A percentile compares a stretch with the other conserved stretches of the same genome.
These are phyloP conservation scores for Gari tellinella DNA, from an alignment of 2,888 invertebrate species.

Conservation along the genomic window DNA sequence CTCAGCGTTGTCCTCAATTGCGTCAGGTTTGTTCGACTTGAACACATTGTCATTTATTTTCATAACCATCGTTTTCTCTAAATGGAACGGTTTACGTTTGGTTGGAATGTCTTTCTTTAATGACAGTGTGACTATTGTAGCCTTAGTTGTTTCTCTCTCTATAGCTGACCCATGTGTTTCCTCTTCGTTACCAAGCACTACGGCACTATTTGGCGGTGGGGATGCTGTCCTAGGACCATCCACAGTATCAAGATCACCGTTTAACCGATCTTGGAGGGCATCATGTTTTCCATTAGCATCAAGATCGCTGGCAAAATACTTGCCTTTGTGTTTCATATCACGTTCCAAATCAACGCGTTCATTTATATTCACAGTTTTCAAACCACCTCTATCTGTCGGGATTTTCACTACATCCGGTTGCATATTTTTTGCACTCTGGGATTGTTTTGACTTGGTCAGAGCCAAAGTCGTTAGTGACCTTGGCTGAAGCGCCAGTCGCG, in stretches of 20 bases:
- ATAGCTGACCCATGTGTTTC: neutral
- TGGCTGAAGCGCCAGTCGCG: slow-evolving; percentile 24
- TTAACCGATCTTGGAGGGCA: slow-evolving; percentile 39
- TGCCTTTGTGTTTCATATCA: slow-evolving; percentile 11
- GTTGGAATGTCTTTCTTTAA: slow-evolving; percentile 23
- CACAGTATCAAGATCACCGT: slow-evolving; percentile 17
- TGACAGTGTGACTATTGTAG: slow-evolving; percentile 45
- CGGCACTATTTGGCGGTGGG: slow-evolving; percentile 10
- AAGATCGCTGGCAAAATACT: slow-evolving; percentile 10
- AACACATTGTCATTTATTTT: neutral
- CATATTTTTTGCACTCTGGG: neutral
- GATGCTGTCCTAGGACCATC: slow-evolving; percentile 1
- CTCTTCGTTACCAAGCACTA: neutral
- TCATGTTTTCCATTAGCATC: slow-evolving; percentile 5
- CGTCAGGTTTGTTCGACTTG: neutral
- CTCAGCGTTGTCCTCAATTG: neutral
- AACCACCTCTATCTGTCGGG: slow-evolving; percentile 29
- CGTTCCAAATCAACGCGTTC: slow-evolving; percentile 32
- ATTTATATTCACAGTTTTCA: slow-evolving; percentile 52
- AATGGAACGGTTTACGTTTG: slow-evolving; percentile 11
- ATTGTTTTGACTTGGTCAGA: slow-evolving; percentile 23
- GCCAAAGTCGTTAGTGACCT: slow-evolving; percentile 39
- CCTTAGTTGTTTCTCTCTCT: slow-evolving; percentile 32
- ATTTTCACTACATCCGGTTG: slow-evolving; percentile 17
- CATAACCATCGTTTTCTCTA: neutral